Evolutionary conservation across 2,797 vertebrate species (phyloP).

Genomic region (Sebastes ruberrimus): DNA sequence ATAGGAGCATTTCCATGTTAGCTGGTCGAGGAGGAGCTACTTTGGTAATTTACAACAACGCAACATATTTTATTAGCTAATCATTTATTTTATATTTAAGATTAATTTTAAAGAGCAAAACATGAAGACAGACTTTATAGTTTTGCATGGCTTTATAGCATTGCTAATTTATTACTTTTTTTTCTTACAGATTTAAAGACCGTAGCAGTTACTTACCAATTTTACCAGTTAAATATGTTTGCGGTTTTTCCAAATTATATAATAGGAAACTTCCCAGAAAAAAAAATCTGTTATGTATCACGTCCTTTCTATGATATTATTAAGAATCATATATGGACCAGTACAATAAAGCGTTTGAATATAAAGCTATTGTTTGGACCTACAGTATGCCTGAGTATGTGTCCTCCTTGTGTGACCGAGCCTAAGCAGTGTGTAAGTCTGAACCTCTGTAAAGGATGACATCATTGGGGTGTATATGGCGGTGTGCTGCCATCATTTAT

Average conservation of each 20-base stretch:
- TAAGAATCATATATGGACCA: neutral
- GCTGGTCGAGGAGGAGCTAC: neutral
- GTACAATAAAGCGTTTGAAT: neutral
- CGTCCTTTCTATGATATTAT: neutral
- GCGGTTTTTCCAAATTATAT: neutral
- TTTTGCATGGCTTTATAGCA: neutral
- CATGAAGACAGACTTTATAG: neutral
- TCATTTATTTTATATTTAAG: neutral
- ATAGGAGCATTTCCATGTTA: neutral
- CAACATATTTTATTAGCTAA: neutral
- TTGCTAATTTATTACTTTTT: neutral
- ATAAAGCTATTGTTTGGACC: neutral
- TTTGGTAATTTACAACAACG: neutral
- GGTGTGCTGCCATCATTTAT: slow-evolving; percentile 61
- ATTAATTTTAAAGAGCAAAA: neutral
- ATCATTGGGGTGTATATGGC: slow-evolving; percentile 65
- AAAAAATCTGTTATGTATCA: neutral
- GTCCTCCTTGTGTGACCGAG: slow-evolving; percentile 16
- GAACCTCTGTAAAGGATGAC: slow-evolving; percentile 62
- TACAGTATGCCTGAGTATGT: neutral
- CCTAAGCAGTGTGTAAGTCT: slow-evolving; percentile 41
- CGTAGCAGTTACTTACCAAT: neutral
- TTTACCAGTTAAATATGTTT: neutral
- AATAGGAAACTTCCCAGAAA: neutral
- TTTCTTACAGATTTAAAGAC: neutral